phyloP scores from a whole-genome alignment of 2,888 invertebrate genomes.

The Lepidochitona cinerea region DNA sequence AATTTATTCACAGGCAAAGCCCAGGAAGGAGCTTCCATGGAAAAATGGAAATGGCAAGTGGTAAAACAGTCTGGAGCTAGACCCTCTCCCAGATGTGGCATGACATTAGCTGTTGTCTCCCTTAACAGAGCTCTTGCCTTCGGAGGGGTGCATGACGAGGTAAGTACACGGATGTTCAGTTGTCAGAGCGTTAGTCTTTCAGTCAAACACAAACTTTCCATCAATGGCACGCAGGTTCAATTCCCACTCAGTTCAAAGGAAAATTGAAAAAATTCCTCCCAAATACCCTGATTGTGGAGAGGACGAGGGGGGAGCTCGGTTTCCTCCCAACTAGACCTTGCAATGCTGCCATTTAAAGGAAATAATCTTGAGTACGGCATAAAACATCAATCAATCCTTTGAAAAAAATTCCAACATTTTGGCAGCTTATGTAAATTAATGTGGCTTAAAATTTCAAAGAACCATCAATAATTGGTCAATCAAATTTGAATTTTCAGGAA shows the following conservation, averaged over 20 bases:
- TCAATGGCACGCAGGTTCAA: too few species aligned
- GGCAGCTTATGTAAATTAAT: neutral
- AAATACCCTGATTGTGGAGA: too few species aligned
- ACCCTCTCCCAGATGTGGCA: slow-evolving; percentile 79
- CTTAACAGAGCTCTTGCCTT: slow-evolving; percentile 83
- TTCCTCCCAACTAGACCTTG: too few species aligned
- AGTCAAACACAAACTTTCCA: too few species aligned
- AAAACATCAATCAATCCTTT: neutral
- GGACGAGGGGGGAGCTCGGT: too few species aligned
- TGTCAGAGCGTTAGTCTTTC: too few species aligned
- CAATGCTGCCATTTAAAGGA: neutral
- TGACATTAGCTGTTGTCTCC: slow-evolving; percentile 77
- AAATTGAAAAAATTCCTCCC: too few species aligned
- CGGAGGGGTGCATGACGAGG: slow-evolving; percentile 88
- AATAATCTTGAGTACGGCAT: neutral
- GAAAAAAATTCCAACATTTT: neutral
- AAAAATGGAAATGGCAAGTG: slow-evolving; percentile 81
- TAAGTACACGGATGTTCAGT: too few species aligned
- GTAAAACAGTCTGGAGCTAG: slow-evolving; percentile 79
- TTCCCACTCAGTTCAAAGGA: too few species aligned
- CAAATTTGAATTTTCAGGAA: slow-evolving; percentile 70
- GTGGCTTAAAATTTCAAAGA: too few species aligned
- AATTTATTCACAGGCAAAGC: slow-evolving; percentile 28
- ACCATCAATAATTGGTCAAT: neutral
- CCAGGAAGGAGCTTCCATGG: slow-evolving; percentile 71